Evolutionary conservation across 2,797 vertebrate species (phyloP).

Genomic region (Hemitrygon akajei): DNA sequence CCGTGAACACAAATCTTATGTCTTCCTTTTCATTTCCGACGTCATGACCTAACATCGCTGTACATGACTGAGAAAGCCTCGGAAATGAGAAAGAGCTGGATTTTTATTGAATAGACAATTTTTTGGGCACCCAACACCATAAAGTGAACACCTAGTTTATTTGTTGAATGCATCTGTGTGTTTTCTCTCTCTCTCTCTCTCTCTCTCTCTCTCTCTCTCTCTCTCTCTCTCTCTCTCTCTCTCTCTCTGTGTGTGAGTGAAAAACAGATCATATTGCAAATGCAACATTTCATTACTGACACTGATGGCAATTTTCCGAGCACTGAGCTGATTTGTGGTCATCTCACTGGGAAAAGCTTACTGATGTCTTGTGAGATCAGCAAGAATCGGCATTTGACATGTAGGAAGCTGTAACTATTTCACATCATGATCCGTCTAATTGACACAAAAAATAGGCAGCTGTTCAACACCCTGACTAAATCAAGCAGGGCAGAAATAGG

Average conservation of each 20-base stretch:
- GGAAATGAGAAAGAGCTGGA: not conserved
- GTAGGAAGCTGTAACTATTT: not conserved
- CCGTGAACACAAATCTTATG: not conserved
- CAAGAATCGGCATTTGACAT: not conserved
- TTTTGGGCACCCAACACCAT: not conserved
- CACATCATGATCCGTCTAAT: not conserved
- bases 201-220: not conserved
- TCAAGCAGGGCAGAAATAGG: not conserved
- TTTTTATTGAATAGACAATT: not conserved
- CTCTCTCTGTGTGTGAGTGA: not conserved
- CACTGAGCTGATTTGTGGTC: not conserved
- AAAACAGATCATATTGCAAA: not conserved
- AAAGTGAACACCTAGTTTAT: not conserved
- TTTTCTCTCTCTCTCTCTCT: not conserved
- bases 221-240: not conserved
- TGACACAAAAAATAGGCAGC: not conserved
- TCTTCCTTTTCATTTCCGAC: not conserved
- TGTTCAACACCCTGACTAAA: not conserved
- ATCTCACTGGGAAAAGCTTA: not conserved
- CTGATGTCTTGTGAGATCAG: not conserved
- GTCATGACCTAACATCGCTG: not conserved
- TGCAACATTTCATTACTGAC: not conserved
- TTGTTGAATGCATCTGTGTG: slow-evolving; percentile 4
- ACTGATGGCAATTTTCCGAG: not conserved
- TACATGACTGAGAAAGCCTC: not conserved